Evolutionary conservation across 2,113 vertebrate species (phyloP), one percentile per base, ranked within the genome.

Genomic region (Corynorhinus townsendii): DNA sequence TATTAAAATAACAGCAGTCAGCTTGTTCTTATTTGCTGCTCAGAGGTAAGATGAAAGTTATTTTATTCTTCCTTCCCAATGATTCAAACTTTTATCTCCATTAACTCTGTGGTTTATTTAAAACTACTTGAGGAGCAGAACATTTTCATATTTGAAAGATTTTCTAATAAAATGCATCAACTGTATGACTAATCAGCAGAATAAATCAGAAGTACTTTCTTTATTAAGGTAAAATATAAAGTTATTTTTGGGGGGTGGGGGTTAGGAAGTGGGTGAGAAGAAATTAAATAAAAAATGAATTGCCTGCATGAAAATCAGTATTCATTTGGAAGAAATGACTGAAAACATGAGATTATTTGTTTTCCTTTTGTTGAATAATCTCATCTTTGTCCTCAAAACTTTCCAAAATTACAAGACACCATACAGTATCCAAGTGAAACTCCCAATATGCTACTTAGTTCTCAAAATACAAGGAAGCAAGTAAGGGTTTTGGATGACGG

Each of bases 81-180:
- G 28, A 24, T 75, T 22, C 40, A n/a, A 95, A 79, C 22, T 49
- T 56, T 38, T 15, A 0, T 15, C 4, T 95, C 68, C 47, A 83
- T 81, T 91, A 90, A 82, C 12, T 87, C 47, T 28, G 40, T 1
- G 40, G 3, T 80, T 95, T 92, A 83, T 35, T 86, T 73, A 26
- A 30, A 85, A 96, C 84, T 40, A 83, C 75, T 45, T 87, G 47
- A 83, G 49, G 77, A 92, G 33, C 2, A 94, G 28, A 26, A 62
- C 0, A 75, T 20, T 71, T 92, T 59, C 86, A 83, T 3, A 88
- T 64, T 82, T 54, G 15, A 93, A 81, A 22, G 2, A 40, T 59
- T 96, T 91, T 89, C 80, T 75, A 80, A 69, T 92, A 93, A 77
- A 86, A 89, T 59, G 15, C 56, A 15, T 16, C 16, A 96, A 59